Conservation (phyloP, 2,113 vertebrate genomes). For the Alectura lathami region DNA sequence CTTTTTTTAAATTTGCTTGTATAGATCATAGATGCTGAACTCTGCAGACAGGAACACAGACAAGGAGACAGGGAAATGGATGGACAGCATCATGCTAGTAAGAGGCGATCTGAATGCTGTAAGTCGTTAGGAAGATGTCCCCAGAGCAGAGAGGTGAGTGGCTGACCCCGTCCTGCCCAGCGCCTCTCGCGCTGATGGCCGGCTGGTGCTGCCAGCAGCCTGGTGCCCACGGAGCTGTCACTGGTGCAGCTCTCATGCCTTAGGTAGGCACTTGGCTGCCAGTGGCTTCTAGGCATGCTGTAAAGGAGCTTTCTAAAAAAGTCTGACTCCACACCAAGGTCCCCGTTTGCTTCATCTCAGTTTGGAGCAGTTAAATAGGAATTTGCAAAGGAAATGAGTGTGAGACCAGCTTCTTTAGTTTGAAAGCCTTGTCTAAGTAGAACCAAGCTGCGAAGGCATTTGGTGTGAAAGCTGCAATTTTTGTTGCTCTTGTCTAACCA, state of each 20-base stretch:
- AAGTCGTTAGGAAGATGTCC: not conserved
- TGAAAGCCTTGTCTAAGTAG: constrained; percentile 24
- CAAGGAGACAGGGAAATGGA: not conserved
- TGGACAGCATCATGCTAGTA: not conserved
- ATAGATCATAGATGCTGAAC: not conserved
- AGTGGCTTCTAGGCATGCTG: not conserved
- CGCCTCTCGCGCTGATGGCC: not conserved
- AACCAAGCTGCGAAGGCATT: constrained; percentile 37
- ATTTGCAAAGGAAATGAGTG: constrained; percentile 41
- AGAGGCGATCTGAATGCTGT: not conserved
- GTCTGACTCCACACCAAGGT: constrained; percentile 8
- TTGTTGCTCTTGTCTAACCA: constrained; percentile 47
- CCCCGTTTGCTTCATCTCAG: not conserved
- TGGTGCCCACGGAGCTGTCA: not conserved
- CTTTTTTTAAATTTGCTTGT: not conserved
- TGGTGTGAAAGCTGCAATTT: constrained; percentile 33
- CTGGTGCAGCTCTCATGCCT: not conserved
- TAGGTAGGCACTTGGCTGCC: constrained; percentile 49
- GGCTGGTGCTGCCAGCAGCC: not conserved
- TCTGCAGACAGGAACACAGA: not conserved
- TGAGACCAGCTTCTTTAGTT: constrained; percentile 9
- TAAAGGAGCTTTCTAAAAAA: constrained; percentile 14
- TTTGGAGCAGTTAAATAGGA: constrained; percentile 37
- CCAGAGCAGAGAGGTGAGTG: not conserved
- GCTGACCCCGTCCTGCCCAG: not conserved